phyloP scores from a whole-genome alignment of 35 echinoderm and acorn worm species.

The Apostichopus japonicus region DNA sequence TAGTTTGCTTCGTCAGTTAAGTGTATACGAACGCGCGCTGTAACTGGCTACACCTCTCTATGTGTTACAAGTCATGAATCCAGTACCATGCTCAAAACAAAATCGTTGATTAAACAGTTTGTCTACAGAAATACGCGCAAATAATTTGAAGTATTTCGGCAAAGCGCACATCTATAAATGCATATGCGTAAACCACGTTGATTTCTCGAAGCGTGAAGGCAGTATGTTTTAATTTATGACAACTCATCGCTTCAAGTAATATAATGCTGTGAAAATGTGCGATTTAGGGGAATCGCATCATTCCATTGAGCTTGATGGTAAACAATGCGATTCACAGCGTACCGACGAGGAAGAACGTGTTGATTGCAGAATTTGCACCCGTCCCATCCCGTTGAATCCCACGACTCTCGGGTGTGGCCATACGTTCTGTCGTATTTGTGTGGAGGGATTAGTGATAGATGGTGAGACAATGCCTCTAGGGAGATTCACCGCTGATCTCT shows the following conservation, averaged over 20 bases:
- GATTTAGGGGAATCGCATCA: background rate
- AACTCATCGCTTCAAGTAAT: background rate
- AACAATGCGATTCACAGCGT: background rate
- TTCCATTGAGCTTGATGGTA: background rate
- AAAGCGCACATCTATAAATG: no score
- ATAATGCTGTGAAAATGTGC: background rate
- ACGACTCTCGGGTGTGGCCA: conserved; percentile 35
- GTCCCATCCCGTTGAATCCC: conserved; percentile 1
- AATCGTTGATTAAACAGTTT: no score
- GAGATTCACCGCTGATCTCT: background rate
- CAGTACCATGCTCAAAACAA: no score
- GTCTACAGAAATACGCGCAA: no score
- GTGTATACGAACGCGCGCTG: no score
- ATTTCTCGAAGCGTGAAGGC: no score
- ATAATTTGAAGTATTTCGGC: no score
- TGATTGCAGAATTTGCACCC: conserved; percentile 44
- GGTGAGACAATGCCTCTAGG: background rate
- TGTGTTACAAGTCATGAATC: no score
- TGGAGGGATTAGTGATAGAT: conserved; percentile 20
- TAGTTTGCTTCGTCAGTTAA: no score
- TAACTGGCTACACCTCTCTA: no score
- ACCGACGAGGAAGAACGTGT: background rate
- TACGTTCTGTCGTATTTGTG: conserved; percentile 30
- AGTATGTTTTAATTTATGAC: background rate
- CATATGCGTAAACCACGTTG: no score